These are phyloP conservation scores for Tragopan temminckii DNA, from an alignment of 2,797 vertebrate species.

Conservation along the genomic window DNA sequence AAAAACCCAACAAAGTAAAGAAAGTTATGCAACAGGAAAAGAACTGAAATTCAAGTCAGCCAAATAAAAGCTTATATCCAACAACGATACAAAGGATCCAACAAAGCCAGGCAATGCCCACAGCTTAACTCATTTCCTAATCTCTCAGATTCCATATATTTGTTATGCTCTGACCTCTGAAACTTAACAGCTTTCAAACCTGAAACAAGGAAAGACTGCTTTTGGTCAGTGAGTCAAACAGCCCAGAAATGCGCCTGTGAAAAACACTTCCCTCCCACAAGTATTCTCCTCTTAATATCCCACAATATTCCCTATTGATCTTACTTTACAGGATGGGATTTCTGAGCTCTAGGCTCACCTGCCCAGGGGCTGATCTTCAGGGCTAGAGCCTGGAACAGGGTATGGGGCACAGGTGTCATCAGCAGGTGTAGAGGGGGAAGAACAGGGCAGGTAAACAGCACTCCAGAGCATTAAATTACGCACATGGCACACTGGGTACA, in stretches of 20 bases:
- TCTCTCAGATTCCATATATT: not conserved
- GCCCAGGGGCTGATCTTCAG: constrained; percentile 92
- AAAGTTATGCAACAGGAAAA: not conserved
- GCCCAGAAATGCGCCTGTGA: fast-evolving
- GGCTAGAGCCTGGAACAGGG: constrained; percentile 88
- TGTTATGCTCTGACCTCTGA: not conserved
- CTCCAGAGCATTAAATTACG: constrained; percentile 98
- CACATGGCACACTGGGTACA: constrained; percentile 97
- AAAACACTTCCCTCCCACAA: not conserved
- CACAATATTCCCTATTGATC: constrained; percentile 70
- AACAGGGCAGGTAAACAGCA: constrained; percentile 95
- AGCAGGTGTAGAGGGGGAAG: constrained; percentile 92
- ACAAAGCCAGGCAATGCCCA: not conserved
- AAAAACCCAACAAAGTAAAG: not conserved
- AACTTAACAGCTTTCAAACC: not conserved
- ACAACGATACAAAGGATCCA: not conserved
- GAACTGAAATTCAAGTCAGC: not conserved
- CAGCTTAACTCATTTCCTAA: not conserved
- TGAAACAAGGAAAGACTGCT: fast-evolving
- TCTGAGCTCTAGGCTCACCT: constrained; percentile 88
- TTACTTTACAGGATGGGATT: constrained; percentile 80
- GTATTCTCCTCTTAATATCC: not conserved
- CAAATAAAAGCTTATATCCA: not conserved
- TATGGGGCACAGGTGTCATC: constrained; percentile 95
- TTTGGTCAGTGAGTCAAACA: not conserved